Percentiles rank a stretch among this genome's conserved stretches.
phyloP scores from a whole-genome alignment of 2,113 vertebrate genomes.

The Otocyon megalotis region DNA sequence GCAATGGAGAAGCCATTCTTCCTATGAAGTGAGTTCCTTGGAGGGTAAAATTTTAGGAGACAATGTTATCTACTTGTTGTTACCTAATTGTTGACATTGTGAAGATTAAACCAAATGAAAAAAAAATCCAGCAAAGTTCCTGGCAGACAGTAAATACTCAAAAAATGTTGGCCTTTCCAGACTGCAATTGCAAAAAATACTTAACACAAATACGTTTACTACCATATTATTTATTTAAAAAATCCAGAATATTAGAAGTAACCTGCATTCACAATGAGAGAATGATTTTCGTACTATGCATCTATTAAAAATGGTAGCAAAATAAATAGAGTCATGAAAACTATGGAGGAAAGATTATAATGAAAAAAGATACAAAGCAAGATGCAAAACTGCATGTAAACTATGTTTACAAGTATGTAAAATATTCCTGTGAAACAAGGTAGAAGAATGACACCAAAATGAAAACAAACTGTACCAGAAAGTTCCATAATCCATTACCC shows the following conservation, averaged over 20 bases:
- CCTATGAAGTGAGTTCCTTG: background rate
- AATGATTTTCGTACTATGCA: background rate
- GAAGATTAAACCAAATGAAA: constrained; percentile 70
- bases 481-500: background rate
- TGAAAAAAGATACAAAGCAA: background rate
- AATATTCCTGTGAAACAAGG: background rate
- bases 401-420: background rate
- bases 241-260: background rate
- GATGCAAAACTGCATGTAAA: background rate
- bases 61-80: background rate
- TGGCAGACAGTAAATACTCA: background rate
- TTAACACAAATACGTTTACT: background rate
- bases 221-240: background rate
- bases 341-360: background rate
- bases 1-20: background rate
- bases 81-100: background rate
- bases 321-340: background rate
- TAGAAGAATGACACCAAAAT: background rate
- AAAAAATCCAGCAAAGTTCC: constrained; percentile 41
- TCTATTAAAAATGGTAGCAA: background rate
- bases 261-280: background rate
- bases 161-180: background rate
- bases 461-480: background rate
- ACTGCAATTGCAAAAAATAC: background rate
- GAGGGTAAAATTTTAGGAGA: background rate